Percentiles rank a stretch among this genome's conserved stretches.
phyloP scores from a whole-genome alignment of 2,888 invertebrate genomes.

The Mesoligia furuncula region DNA sequence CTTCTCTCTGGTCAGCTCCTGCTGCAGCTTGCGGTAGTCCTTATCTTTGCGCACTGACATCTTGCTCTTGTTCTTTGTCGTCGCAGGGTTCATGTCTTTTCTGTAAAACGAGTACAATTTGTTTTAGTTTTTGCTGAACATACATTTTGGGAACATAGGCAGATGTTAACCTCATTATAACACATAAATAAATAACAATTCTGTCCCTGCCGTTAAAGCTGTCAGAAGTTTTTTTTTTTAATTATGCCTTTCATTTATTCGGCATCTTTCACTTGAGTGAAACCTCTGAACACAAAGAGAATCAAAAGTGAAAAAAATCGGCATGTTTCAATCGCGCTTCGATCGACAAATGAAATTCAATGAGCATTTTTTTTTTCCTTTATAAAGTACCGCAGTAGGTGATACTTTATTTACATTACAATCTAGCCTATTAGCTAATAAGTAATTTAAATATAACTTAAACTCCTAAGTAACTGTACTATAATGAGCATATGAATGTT shows the following conservation, averaged over 20 bases:
- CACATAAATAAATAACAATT: neutral
- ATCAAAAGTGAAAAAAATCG: neutral
- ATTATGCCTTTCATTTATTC: neutral
- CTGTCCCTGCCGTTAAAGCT: neutral
- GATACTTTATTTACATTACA: too few species aligned
- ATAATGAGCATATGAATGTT: too few species aligned
- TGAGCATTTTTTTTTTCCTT: too few species aligned
- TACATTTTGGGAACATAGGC: neutral
- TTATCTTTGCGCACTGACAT: constrained; percentile 97
- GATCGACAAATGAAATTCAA: neutral
- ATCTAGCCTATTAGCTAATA: too few species aligned
- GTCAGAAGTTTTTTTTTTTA: neutral
- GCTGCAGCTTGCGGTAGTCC: constrained; percentile 98
- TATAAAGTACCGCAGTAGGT: too few species aligned
- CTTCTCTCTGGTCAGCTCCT: constrained; percentile 97
- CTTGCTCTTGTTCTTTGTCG: constrained; percentile 95
- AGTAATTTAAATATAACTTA: too few species aligned
- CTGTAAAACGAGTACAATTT: constrained; percentile 68
- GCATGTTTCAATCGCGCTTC: neutral
- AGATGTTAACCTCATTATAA: neutral
- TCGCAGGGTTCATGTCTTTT: constrained; percentile 92
- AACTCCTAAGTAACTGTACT: too few species aligned
- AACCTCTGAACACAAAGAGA: neutral
- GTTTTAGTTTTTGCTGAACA: constrained; percentile 3
- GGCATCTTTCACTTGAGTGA: neutral